Conservation (phyloP, 53 echinoderm and acorn worm genomes). For the Temnopleurus reevesii region DNA sequence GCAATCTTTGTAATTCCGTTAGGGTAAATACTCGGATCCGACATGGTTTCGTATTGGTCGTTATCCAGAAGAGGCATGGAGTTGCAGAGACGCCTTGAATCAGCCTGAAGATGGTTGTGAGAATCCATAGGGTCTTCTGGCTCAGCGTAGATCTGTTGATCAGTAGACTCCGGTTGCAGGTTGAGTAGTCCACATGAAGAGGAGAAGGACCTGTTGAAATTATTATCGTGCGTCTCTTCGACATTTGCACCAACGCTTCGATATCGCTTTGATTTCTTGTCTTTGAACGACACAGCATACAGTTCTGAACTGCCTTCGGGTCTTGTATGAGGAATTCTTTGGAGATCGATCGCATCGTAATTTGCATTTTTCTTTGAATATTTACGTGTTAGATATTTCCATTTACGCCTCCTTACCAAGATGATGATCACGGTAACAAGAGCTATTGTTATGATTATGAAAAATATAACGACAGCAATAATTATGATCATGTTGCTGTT, state of each 20-base stretch:
- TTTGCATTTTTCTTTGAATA: background rate
- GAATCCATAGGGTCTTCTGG: background rate
- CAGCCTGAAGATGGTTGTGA: background rate
- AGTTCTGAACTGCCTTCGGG: background rate
- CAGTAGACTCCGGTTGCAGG: background rate
- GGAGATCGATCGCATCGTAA: background rate
- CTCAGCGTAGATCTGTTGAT: background rate
- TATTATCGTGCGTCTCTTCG: background rate
- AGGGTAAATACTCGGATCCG: background rate
- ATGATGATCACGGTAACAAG: background rate
- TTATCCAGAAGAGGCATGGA: background rate
- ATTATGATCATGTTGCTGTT: background rate
- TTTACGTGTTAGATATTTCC: background rate
- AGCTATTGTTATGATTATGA: background rate
- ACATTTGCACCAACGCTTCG: background rate
- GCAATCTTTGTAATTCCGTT: constrained; percentile 11
- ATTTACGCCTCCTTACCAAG: background rate
- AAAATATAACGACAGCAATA: background rate
- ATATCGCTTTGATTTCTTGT: background rate
- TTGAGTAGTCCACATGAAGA: background rate
- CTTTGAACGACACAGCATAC: constrained; percentile 41
- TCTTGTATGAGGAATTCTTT: background rate
- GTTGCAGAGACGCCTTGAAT: background rate
- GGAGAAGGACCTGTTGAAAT: background rate
- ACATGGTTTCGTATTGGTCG: background rate